These are phyloP conservation scores for Drosophila gunungcola DNA, from an alignment of 1,140 invertebrate genomes.

Conservation along the genomic window DNA sequence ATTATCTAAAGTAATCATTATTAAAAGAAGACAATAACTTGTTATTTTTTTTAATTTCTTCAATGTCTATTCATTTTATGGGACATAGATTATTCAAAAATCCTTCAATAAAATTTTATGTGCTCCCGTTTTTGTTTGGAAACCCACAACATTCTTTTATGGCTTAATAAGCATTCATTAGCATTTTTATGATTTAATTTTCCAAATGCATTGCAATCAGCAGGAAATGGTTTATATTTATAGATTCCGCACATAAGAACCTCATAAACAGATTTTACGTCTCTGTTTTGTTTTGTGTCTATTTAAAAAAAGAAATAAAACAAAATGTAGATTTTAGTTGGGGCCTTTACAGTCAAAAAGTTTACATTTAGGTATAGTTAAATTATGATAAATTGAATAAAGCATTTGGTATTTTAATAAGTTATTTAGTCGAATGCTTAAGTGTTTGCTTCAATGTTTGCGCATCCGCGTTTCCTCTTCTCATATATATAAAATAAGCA, in stretches of 20 bases:
- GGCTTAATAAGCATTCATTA: slow-evolving; percentile 14
- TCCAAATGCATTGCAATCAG: slow-evolving; percentile 41
- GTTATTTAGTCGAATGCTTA: not conserved
- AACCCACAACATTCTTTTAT: slow-evolving; percentile 11
- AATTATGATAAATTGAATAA: not conserved
- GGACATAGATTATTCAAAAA: slow-evolving; percentile 26
- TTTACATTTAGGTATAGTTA: not conserved
- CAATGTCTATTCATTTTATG: slow-evolving; percentile 1
- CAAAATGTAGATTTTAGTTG: too few species aligned
- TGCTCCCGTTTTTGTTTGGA: not conserved
- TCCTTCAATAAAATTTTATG: slow-evolving; percentile 7
- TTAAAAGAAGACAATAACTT: not conserved
- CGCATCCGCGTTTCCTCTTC: not conserved
- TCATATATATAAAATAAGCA: not conserved
- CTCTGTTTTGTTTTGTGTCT: not conserved
- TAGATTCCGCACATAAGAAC: slow-evolving; percentile 15
- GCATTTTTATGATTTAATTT: slow-evolving; percentile 50
- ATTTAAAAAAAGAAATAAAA: not conserved
- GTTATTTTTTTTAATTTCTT: not conserved
- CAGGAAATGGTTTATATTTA: slow-evolving; percentile 18
- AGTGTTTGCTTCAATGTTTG: not conserved
- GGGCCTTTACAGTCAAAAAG: not conserved
- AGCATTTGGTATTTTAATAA: not conserved
- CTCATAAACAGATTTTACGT: slow-evolving; percentile 7
- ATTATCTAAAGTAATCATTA: slow-evolving; percentile 13